Base-by-base conservation (phyloP, 2,888 invertebrate genomes). In the Adelphocoris suturalis region DNA sequence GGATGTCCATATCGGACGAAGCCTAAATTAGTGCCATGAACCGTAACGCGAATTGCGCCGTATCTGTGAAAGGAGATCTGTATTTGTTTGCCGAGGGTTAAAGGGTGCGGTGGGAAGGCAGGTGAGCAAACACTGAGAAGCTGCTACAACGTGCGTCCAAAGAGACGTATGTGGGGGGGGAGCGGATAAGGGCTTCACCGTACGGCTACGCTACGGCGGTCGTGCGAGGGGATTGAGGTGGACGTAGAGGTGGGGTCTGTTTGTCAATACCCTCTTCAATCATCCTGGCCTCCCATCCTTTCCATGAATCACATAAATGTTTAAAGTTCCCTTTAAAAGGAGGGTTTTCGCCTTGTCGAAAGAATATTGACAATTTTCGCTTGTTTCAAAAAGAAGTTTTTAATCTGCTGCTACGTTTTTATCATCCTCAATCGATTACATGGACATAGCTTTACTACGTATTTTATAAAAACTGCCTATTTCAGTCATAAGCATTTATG, bases 41-140 rank as follows among this genome's bases (percentile, higher is more conserved):
- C 68, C 68, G 68, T 68, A 78, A 47, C 78, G 28, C 16, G 78
- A 78, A 78, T 78, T 78, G 78, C 78, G 78, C 19, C 78, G 37
- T 47, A 78, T 78, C n/a, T 11, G 78, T 78, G 78, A 78, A 78
- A 78, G 78, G 78, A 47, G 46, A 46, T 78, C 47, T 47, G 47
- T 46, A 78, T 37, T 28, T 46, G 37, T 46, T 78, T 78, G 37
- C 46, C 46, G 46, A 78, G 78, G 78, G 37, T 78, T 78, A 46
- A 47, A 78, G 78, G 78, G 78, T 78, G 78, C 37, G 78, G 37
- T 78, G 46, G 78, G 78, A 47, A 46, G 7, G 78, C 78, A 78
- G 78, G 78, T 78, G 78, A 78, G 46, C 78, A 78, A 78, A 78
- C 78, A 78, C n/a, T 46, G 78, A 47, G 47, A 78, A 78, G 78